These are phyloP conservation scores for Tragelaphus oryx DNA, from an alignment of 2,797 vertebrate species.

Conservation along the genomic window DNA sequence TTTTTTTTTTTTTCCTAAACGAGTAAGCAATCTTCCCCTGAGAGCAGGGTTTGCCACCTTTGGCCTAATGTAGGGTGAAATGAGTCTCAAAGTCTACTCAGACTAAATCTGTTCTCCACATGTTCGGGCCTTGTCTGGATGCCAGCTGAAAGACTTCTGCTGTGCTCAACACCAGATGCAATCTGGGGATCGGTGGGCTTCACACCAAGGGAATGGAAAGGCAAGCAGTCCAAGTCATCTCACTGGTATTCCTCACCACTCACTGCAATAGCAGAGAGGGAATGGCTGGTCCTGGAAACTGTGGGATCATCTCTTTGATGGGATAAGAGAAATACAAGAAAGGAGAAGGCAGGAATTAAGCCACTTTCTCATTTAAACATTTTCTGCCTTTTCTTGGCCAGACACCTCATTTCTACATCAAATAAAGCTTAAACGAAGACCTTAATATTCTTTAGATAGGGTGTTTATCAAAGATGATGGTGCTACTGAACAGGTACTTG, in stretches of 20 bases:
- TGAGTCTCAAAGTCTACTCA: not conserved
- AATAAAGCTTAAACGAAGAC: not conserved
- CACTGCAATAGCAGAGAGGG: not conserved
- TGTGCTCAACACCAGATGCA: not conserved
- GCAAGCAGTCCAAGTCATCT: not conserved
- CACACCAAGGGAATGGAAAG: not conserved
- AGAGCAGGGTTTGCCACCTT: not conserved
- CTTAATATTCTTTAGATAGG: not conserved
- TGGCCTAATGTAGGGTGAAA: not conserved
- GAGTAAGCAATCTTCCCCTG: not conserved
- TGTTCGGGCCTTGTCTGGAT: not conserved
- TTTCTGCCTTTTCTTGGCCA: not conserved
- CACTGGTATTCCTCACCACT: not conserved
- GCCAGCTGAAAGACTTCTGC: constrained; percentile 27
- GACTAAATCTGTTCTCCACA: constrained; percentile 43
- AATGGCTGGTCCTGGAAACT: not conserved
- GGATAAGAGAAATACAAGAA: not conserved
- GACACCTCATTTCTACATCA: not conserved
- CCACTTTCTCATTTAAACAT: not conserved
- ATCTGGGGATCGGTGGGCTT: not conserved
- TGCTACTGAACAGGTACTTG: not conserved
- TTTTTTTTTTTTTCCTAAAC: accelerated
- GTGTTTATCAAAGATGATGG: not conserved
- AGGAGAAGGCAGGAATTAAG: not conserved
- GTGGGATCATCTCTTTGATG: not conserved